Evolutionary conservation across 2,797 vertebrate species (phyloP).

Genomic region (Trachops cirrhosus): DNA sequence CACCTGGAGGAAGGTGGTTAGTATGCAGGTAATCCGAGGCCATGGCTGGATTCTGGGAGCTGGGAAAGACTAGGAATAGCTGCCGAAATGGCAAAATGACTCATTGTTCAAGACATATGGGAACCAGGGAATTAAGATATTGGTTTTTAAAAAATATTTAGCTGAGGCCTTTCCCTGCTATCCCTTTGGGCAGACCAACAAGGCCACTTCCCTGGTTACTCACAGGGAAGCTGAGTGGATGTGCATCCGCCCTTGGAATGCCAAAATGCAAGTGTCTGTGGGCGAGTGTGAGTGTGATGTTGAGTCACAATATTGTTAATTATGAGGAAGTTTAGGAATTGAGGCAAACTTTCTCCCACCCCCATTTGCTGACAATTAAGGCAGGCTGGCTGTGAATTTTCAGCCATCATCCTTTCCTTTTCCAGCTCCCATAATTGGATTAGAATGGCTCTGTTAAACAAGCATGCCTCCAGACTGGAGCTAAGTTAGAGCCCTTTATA

Average conservation of each 20-base stretch:
- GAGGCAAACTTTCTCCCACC: slow-evolving; percentile 43
- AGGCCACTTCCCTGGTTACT: neutral
- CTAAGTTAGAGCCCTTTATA: slow-evolving; percentile 41
- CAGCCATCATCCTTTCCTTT: neutral
- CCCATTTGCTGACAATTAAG: slow-evolving; percentile 31
- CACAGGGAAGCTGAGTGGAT: neutral
- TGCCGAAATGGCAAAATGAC: neutral
- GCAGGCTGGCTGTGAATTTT: slow-evolving; percentile 46
- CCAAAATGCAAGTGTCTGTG: neutral
- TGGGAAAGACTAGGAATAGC: neutral
- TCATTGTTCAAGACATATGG: rapidly evolving
- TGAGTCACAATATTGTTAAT: slow-evolving; percentile 57
- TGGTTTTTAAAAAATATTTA: neutral
- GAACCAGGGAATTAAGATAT: neutral
- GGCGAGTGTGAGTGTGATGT: neutral
- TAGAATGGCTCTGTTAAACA: slow-evolving; percentile 40
- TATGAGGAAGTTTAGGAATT: slow-evolving; percentile 19
- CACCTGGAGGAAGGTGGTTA: neutral
- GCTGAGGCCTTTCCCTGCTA: neutral
- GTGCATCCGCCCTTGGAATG: neutral
- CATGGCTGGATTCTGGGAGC: neutral
- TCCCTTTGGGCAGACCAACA: neutral
- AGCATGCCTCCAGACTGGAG: slow-evolving; percentile 6
- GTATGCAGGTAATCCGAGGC: neutral
- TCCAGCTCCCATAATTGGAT: slow-evolving; percentile 2